Evolutionary conservation across 92 coral and sea anemone genomes (phyloP).

Genomic region (Anthopleura xanthogrammica): DNA sequence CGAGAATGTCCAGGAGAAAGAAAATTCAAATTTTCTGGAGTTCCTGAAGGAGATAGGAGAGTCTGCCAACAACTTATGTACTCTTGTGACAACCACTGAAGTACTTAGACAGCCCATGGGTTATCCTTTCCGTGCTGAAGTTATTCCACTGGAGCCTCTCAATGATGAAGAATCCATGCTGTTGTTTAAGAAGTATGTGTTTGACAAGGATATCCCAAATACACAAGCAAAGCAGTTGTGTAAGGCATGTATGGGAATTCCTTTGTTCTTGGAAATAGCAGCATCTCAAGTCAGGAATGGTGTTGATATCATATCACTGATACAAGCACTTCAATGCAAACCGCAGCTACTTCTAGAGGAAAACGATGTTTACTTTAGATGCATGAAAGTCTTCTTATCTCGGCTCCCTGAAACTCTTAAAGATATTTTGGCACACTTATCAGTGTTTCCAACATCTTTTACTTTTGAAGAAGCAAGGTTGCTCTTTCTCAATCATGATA

Average conservation of each 20-base stretch:
- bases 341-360: slow-evolving; percentile 41
- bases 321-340: slow-evolving; percentile 36
- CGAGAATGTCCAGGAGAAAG: slow-evolving; percentile 62
- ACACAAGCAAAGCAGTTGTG: slow-evolving; percentile 2
- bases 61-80: slow-evolving; percentile 33
- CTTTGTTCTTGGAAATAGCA: slow-evolving; percentile 55
- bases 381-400: slow-evolving; percentile 51
- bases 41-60: slow-evolving; percentile 49
- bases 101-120: slow-evolving; percentile 12
- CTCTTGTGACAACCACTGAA: slow-evolving; percentile 56
- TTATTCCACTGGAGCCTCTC: slow-evolving; percentile 46
- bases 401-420: slow-evolving; percentile 39
- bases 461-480: slow-evolving; percentile 47
- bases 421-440: slow-evolving; percentile 45
- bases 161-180: slow-evolving; percentile 3
- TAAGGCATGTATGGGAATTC: slow-evolving; percentile 60
- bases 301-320: slow-evolving; percentile 20
- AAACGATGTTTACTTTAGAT: slow-evolving; percentile 6
- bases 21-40: slow-evolving; percentile 25
- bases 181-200: slow-evolving; percentile 18
- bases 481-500: slow-evolving; percentile 29
- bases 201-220: background rate
- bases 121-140: slow-evolving; percentile 12
- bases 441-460: slow-evolving; percentile 64
- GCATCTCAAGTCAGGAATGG: slow-evolving; percentile 48